A percentile compares a stretch with the other conserved stretches of the same genome.
Conservation (phyloP, 1,140 invertebrate genomes). For the Lepidotrigona ventralis region DNA sequence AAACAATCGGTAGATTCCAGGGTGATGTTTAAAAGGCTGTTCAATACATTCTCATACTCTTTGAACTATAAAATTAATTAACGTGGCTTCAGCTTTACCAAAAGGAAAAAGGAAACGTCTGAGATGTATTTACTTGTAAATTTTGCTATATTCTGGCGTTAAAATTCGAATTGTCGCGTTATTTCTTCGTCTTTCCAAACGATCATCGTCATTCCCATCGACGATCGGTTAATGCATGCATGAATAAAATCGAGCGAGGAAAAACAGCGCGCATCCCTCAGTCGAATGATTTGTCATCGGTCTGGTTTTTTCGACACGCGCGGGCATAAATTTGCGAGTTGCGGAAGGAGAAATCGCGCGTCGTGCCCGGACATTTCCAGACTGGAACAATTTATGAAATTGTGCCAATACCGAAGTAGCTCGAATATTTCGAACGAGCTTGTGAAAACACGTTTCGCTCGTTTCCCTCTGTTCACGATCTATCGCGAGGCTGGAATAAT, state of each 20-base stretch:
- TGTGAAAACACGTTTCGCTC: background rate
- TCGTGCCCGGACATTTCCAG: background rate
- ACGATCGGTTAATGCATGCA: background rate
- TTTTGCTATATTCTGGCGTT: background rate
- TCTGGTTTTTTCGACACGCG: constrained; percentile 5
- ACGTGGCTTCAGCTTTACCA: no score
- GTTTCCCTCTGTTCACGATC: background rate
- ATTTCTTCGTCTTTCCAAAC: background rate
- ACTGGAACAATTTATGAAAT: constrained; percentile 2
- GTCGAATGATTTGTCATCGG: background rate
- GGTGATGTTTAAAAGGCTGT: background rate
- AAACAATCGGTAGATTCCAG: background rate
- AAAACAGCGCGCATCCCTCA: background rate
- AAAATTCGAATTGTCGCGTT: background rate
- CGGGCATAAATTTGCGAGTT: background rate
- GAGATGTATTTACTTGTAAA: background rate
- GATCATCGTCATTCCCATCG: no score
- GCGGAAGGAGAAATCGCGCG: background rate
- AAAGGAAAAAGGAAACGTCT: background rate
- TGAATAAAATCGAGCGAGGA: no score
- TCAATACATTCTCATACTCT: no score
- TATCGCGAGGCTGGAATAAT: constrained; percentile 11
- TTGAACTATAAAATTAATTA: background rate
- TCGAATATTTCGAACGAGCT: constrained; percentile 3
- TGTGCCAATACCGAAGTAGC: constrained; percentile 16